Evolutionary conservation across 2,113 vertebrate genomes (phyloP).

Genomic region (Strigops habroptila): DNA sequence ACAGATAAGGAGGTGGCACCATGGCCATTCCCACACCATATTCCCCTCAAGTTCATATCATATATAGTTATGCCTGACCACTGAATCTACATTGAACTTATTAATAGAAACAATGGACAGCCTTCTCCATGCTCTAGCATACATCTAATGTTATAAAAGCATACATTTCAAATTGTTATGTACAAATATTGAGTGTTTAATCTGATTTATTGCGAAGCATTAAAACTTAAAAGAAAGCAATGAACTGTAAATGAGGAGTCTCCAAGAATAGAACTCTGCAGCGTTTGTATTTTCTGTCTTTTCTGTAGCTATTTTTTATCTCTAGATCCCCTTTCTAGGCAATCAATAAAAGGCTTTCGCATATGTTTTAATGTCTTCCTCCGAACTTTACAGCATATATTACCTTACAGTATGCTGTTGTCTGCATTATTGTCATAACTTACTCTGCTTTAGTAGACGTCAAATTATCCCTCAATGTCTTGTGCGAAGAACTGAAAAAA

Average conservation of each 20-base stretch:
- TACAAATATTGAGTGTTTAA: not conserved
- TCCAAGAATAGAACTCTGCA: not conserved
- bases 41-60: not conserved
- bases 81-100: not conserved
- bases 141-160: not conserved
- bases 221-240: not conserved
- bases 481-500: conserved; percentile 18
- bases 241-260: not conserved
- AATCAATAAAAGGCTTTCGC: not conserved
- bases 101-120: not conserved
- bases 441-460: conserved; percentile 9
- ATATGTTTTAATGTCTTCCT: conserved; percentile 17
- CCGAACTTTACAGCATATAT: not conserved
- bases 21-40: not conserved
- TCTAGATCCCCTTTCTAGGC: not conserved
- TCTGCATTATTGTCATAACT: conserved; percentile 25
- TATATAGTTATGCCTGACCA: not conserved
- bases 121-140: not conserved
- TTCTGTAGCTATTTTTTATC: not conserved
- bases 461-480: conserved; percentile 27
- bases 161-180: not conserved
- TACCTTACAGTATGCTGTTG: not conserved
- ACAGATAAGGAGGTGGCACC: not conserved
- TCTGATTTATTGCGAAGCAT: not conserved
- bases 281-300: not conserved